Evolutionary conservation across 2,888 invertebrate genomes (phyloP).

Genomic region (Aleiodes testaceus): DNA sequence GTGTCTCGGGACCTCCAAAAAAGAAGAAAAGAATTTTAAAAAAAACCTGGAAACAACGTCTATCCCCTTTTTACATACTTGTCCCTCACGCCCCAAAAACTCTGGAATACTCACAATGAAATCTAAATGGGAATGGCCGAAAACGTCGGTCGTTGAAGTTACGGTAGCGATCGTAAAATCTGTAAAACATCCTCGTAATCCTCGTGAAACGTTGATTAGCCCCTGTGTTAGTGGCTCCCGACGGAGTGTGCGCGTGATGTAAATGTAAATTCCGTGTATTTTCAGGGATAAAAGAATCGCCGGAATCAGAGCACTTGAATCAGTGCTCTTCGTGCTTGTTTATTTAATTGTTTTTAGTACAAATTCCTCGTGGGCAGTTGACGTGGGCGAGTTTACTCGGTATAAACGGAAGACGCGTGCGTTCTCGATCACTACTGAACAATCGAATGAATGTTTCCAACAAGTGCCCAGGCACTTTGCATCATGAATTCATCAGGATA

Average conservation of each 20-base stretch:
- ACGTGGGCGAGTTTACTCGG: conserved; percentile 5
- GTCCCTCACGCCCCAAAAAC: conserved; percentile 13
- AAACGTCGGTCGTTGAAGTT: conserved; percentile 67
- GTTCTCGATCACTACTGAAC: conserved; percentile 30
- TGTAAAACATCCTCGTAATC: conserved; percentile 64
- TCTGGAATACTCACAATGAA: conserved; percentile 66
- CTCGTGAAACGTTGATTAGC: conserved; percentile 41
- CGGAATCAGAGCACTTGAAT: no score
- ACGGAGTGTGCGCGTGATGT: conserved; percentile 12
- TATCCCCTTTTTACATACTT: no score
- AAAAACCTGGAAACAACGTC: conserved; percentile 20
- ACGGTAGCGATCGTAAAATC: conserved; percentile 73
- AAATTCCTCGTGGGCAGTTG: conserved; percentile 11
- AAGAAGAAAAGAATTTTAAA: not conserved
- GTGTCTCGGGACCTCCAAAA: not conserved
- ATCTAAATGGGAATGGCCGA: conserved; percentile 66
- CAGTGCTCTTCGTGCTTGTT: not conserved
- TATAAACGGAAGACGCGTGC: conserved; percentile 23
- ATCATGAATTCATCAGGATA: conserved; percentile 42
- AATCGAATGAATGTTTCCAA: conserved; percentile 32
- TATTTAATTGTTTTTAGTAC: not conserved
- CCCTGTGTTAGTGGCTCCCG: conserved; percentile 15
- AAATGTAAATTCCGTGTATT: conserved; percentile 29
- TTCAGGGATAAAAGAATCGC: no score
- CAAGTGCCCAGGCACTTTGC: conserved; percentile 20